A percentile compares a stretch with the other conserved stretches of the same genome.
Conservation (phyloP, 2,797 vertebrate species). For the Sebastes cheni region DNA sequence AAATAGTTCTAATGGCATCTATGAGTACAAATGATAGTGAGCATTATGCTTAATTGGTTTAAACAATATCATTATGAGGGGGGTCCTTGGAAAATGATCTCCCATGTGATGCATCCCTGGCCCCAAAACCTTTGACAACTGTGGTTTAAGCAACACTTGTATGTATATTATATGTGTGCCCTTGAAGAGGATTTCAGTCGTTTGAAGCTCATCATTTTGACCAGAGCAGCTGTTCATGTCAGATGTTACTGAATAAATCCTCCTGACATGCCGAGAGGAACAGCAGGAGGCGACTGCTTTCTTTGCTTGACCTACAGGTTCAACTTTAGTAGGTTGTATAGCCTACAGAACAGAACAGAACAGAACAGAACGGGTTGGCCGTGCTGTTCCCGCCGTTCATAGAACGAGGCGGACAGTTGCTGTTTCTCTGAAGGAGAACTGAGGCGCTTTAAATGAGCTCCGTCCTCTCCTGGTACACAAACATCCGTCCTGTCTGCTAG, state of each 20-base stretch:
- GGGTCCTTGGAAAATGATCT: too few relatives aligned
- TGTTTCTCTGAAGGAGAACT: neutral
- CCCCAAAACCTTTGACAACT: too few relatives aligned
- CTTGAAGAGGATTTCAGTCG: neutral
- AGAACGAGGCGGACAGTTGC: neutral
- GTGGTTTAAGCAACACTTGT: neutral
- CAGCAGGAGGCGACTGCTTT: neutral
- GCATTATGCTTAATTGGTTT: too few relatives aligned
- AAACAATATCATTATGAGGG: too few relatives aligned
- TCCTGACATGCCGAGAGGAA: neutral
- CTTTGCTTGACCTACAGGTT: conserved; percentile 1
- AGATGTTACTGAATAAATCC: conserved; percentile 21
- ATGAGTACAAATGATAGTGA: too few relatives aligned
- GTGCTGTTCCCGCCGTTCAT: neutral
- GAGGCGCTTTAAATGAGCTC: neutral
- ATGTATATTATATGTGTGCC: too few relatives aligned
- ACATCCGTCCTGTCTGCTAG: neutral
- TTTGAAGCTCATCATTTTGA: neutral
- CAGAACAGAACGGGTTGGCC: neutral
- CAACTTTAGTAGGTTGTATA: neutral
- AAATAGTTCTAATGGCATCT: too few relatives aligned
- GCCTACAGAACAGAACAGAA: neutral
- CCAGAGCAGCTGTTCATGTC: conserved; percentile 41
- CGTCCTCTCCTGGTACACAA: neutral
- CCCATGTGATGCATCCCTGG: too few relatives aligned